Conservation (phyloP, 2,888 invertebrate genomes). For the Agelastica alni region DNA sequence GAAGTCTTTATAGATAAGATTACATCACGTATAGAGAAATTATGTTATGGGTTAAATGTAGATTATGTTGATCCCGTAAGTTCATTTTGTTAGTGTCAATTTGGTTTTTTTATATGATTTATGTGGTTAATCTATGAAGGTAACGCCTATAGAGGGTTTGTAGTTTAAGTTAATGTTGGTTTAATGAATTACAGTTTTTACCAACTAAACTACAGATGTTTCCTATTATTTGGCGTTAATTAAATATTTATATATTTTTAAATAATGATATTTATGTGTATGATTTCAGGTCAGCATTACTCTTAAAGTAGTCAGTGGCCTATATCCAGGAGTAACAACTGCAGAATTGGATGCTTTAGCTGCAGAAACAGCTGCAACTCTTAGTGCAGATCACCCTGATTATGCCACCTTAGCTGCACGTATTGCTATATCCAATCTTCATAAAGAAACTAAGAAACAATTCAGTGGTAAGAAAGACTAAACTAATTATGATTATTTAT, state of each 20-base stretch:
- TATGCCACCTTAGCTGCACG: slow-evolving; percentile 81
- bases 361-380: slow-evolving; percentile 96
- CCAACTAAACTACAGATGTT: no score
- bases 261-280: neutral
- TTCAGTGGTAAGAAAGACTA: slow-evolving; percentile 72
- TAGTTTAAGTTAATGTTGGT: no score
- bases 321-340: slow-evolving; percentile 97
- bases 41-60: slow-evolving; percentile 94
- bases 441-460: slow-evolving; percentile 95
- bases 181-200: no score
- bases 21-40: slow-evolving; percentile 90
- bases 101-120: no score
- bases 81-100: no score
- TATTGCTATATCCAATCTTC: slow-evolving; percentile 96
- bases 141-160: no score
- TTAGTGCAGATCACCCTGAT: slow-evolving; percentile 97
- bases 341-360: slow-evolving; percentile 98
- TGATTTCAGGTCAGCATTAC: slow-evolving; percentile 64
- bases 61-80: slow-evolving; percentile 95
- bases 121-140: no score
- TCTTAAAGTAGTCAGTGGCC: slow-evolving; percentile 88
- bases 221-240: no score
- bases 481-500: no score
- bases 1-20: slow-evolving; percentile 97
- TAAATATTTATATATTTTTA: neutral